phyloP scores from a whole-genome alignment of 2,888 invertebrate species.

The Amphipyra berbera region DNA sequence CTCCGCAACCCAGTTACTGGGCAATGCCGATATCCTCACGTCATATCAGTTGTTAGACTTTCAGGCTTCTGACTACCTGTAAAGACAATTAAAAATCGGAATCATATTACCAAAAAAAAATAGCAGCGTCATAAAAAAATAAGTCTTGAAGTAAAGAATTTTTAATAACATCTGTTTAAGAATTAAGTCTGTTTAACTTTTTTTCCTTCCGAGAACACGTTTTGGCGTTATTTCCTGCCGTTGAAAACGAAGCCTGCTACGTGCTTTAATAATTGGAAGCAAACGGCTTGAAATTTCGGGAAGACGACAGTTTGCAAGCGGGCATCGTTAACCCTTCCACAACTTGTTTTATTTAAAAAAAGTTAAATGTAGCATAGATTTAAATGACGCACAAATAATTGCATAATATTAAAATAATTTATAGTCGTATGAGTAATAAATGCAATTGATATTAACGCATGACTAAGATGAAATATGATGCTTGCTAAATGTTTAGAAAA shows the following conservation, averaged over 20 bases:
- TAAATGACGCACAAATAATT: constrained; percentile 16
- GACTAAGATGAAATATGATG: constrained; percentile 15
- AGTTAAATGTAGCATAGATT: constrained; percentile 14
- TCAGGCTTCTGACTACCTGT: too few relatives aligned
- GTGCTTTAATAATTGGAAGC: constrained; percentile 52
- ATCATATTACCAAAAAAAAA: too few relatives aligned
- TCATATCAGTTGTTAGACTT: too few relatives aligned
- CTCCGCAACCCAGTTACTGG: too few relatives aligned
- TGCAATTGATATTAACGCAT: constrained; percentile 6
- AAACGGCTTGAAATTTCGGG: constrained; percentile 36
- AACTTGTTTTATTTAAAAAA: constrained; percentile 20
- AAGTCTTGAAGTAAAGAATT: constrained; percentile 22
- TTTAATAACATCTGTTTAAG: constrained; percentile 15
- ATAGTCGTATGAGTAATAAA: constrained; percentile 8
- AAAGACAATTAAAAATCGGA: too few relatives aligned
- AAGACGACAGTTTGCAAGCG: constrained; percentile 54
- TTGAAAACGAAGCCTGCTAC: constrained; percentile 37
- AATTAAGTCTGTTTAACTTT: constrained; percentile 8
- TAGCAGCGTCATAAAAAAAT: background rate
- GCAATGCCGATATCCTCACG: too few relatives aligned
- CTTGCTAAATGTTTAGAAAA: constrained; percentile 17
- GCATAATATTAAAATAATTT: constrained; percentile 4
- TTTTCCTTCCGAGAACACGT: constrained; percentile 30
- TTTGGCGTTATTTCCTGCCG: constrained; percentile 38
- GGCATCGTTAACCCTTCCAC: constrained; percentile 42